A percentile compares a stretch with the other conserved stretches of the same genome.
phyloP scores from a whole-genome alignment of 2,888 invertebrate genomes.

The Adineta ricciae region DNA sequence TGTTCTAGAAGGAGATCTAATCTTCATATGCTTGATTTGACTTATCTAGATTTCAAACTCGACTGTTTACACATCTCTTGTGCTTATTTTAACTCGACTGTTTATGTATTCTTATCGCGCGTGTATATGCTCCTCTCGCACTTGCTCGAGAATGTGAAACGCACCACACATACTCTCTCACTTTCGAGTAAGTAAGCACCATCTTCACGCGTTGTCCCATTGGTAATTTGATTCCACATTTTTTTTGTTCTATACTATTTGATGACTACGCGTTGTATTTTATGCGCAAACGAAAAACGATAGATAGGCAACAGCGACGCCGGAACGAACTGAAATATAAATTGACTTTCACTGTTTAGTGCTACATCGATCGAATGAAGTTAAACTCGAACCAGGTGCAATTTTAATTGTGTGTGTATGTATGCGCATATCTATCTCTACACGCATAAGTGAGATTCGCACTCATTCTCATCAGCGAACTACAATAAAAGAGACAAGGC shows the following conservation, averaged over 20 bases:
- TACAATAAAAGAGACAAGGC: not conserved
- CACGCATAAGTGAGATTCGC: constrained; percentile 9
- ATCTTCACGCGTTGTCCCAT: constrained; percentile 2
- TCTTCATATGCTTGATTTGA: not conserved
- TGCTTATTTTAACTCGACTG: not conserved
- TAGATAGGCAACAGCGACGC: constrained; percentile 4
- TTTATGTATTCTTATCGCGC: constrained; percentile 7
- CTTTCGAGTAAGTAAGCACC: constrained; percentile 9
- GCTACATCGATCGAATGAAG: not conserved
- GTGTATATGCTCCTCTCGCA: not conserved
- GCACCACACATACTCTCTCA: constrained; percentile 3
- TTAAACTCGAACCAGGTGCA: constrained; percentile 7
- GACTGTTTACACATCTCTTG: not conserved
- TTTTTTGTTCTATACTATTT: constrained; percentile 13
- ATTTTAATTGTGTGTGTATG: not conserved
- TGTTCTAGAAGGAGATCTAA: not conserved
- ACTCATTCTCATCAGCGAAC: not conserved
- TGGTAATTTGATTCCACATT: constrained; percentile 13
- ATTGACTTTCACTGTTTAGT: constrained; percentile 5
- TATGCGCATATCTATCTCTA: constrained; percentile 3
- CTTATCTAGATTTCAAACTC: not conserved
- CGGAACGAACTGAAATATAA: not conserved
- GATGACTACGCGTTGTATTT: not conserved
- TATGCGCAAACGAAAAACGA: not conserved
- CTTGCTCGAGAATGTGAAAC: constrained; percentile 13